Evolutionary conservation across 2,888 invertebrate species (phyloP).

Genomic region (Cerastis leucographa): DNA sequence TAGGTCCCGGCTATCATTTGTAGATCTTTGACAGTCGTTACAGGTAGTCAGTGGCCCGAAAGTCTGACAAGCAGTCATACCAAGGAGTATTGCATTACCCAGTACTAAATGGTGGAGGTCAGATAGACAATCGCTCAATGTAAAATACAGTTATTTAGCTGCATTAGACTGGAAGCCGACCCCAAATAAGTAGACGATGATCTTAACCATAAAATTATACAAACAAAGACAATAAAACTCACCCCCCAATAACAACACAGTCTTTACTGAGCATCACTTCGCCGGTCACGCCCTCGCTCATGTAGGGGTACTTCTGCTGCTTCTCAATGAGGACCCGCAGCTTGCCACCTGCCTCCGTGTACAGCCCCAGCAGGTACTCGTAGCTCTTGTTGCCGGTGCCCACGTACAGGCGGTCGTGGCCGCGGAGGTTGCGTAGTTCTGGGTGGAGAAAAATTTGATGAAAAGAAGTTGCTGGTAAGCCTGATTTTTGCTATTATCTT

Average conservation of each 20-base stretch:
- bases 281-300: conserved; percentile 96
- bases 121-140: too few species aligned
- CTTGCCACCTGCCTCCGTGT: conserved; percentile 80
- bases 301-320: conserved; percentile 91
- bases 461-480: neutral
- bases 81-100: too few species aligned
- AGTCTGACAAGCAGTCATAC: too few species aligned
- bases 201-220: neutral
- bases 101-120: too few species aligned
- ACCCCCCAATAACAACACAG: conserved; percentile 93
- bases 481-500: neutral
- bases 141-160: too few species aligned
- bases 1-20: too few species aligned
- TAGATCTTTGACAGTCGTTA: too few species aligned
- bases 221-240: conserved; percentile 68
- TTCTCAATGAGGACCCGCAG: conserved; percentile 85
- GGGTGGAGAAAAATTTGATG: conserved; percentile 14
- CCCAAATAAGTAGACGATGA: too few species aligned
- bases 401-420: conserved; percentile 97
- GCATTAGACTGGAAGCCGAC: too few species aligned
- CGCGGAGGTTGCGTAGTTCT: conserved; percentile 95
- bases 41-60: too few species aligned
- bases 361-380: conserved; percentile 93
- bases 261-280: conserved; percentile 93
- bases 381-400: conserved; percentile 93